Conservation (phyloP, 2,888 invertebrate species). For the Tenodera sinensis region DNA sequence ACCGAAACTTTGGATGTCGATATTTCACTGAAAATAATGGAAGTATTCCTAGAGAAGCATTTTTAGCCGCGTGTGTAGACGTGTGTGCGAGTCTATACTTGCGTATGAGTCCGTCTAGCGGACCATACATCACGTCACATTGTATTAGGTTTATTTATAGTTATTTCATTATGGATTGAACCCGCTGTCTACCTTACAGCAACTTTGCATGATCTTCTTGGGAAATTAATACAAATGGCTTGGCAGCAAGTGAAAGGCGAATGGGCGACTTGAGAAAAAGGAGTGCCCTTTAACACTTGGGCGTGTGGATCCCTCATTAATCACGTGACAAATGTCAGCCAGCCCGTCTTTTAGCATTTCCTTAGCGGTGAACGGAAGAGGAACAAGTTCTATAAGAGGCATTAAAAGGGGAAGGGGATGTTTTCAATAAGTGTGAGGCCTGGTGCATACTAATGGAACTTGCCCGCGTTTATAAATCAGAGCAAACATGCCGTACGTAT, state of each 20-base stretch:
- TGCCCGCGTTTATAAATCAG: background rate
- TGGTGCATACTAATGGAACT: background rate
- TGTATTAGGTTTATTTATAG: too few relatives aligned
- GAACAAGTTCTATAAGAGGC: background rate
- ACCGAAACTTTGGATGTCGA: too few relatives aligned
- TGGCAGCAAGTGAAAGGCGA: background rate
- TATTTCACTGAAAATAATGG: too few relatives aligned
- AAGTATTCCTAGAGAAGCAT: too few relatives aligned
- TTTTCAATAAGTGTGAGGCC: background rate
- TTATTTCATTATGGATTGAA: background rate
- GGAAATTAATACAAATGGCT: background rate
- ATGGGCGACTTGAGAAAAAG: background rate
- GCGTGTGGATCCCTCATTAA: background rate
- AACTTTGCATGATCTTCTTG: background rate
- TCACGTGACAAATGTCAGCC: background rate
- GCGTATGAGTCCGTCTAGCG: too few relatives aligned
- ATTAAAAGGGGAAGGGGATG: background rate
- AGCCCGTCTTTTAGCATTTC: background rate
- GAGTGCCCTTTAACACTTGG: background rate
- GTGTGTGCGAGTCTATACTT: too few relatives aligned
- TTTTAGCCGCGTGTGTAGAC: too few relatives aligned
- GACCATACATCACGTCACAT: too few relatives aligned
- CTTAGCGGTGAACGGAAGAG: background rate
- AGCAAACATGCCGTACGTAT: background rate
- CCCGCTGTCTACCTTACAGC: background rate